phyloP scores from a whole-genome alignment of 1,140 invertebrate genomes.

The Hyles euphorbiae region DNA sequence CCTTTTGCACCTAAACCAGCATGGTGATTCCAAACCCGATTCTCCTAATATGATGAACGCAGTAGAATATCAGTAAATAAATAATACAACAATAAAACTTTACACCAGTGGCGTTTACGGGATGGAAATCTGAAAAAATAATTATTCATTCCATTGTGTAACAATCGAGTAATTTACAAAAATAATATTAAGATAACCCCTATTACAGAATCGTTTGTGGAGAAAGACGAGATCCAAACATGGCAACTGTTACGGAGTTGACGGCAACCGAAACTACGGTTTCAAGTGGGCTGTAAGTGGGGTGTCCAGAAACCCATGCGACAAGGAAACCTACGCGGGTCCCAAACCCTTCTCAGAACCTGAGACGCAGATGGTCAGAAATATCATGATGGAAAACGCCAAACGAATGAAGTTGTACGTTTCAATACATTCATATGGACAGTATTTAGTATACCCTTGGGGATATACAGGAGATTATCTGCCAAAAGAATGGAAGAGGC shows the following conservation, averaged over 20 bases:
- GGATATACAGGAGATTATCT: slow-evolving; percentile 71
- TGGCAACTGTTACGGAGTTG: slow-evolving; percentile 77
- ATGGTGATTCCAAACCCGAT: too few species aligned
- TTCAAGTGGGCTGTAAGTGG: slow-evolving; percentile 81
- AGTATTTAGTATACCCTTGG: slow-evolving; percentile 78
- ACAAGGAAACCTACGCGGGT: slow-evolving; percentile 83
- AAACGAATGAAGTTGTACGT: slow-evolving; percentile 79
- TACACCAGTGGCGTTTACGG: too few species aligned
- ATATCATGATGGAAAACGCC: slow-evolving; percentile 73
- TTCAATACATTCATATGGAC: slow-evolving; percentile 82
- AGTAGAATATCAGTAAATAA: too few species aligned
- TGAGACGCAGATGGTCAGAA: slow-evolving; percentile 80
- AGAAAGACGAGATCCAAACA: slow-evolving; percentile 76
- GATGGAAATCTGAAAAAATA: too few species aligned
- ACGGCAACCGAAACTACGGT: slow-evolving; percentile 82
- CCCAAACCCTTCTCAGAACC: slow-evolving; percentile 84
- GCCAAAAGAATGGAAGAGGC: slow-evolving; percentile 49
- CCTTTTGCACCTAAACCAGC: too few species aligned
- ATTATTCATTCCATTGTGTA: too few species aligned
- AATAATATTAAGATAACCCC: not conserved
- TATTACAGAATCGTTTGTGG: slow-evolving; percentile 76
- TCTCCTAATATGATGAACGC: too few species aligned
- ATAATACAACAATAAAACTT: too few species aligned
- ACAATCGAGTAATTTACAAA: too few species aligned
- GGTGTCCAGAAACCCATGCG: slow-evolving; percentile 80